phyloP scores from a whole-genome alignment of 2,797 vertebrate genomes.

The Micrastur ruficollis region DNA sequence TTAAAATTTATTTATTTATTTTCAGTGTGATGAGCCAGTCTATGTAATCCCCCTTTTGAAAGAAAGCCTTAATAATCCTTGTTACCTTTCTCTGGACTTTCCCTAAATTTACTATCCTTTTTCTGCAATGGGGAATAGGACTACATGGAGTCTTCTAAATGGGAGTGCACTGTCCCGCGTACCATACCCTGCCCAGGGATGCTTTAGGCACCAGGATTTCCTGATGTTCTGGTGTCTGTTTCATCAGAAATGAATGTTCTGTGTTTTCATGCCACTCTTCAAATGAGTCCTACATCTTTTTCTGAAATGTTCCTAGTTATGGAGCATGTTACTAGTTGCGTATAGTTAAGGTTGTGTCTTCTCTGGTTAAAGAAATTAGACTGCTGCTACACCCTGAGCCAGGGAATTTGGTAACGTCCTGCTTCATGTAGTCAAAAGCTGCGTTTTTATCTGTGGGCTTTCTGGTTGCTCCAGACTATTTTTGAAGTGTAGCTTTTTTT shows the following conservation, averaged over 20 bases:
- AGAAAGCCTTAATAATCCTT: background rate
- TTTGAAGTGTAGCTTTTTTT: background rate
- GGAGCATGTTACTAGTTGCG: background rate
- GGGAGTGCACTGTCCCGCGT: accelerated
- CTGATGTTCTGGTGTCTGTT: background rate
- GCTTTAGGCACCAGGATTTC: background rate
- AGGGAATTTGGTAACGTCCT: background rate
- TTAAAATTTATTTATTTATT: background rate
- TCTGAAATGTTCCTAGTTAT: background rate
- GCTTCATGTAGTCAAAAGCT: background rate
- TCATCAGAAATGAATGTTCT: background rate
- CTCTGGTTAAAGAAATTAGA: background rate
- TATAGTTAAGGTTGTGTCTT: background rate
- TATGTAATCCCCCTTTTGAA: background rate
- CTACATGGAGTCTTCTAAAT: background rate
- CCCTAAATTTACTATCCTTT: background rate
- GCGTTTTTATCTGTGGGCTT: background rate
- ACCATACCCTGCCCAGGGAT: background rate
- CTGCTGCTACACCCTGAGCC: background rate
- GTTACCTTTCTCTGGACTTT: background rate
- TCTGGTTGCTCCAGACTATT: background rate
- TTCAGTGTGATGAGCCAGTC: background rate
- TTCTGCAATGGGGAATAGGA: background rate
- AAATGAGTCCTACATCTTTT: background rate
- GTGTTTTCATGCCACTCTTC: background rate